Conservation (phyloP, 2,797 vertebrate species). For the Microcaecilia unicolor region DNA sequence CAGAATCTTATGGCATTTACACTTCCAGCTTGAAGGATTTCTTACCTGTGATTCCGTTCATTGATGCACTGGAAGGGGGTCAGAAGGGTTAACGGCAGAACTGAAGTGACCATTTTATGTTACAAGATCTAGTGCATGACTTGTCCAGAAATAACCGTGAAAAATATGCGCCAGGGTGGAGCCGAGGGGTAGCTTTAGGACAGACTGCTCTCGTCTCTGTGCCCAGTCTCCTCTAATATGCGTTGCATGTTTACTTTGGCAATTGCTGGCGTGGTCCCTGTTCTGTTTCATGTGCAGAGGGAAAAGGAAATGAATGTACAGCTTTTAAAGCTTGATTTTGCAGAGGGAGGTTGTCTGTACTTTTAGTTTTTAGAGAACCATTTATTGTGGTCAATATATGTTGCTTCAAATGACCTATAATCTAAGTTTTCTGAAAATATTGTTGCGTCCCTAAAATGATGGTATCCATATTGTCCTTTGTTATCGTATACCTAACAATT, state of each 20-base stretch:
- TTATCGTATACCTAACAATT: conserved; percentile 1
- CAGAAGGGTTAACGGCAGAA: neutral
- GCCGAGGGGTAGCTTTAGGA: neutral
- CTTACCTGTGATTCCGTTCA: no score
- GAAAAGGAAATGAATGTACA: conserved; percentile 16
- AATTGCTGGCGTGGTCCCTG: neutral
- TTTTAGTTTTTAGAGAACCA: conserved; percentile 12
- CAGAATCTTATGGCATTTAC: no score
- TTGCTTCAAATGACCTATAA: conserved; percentile 9
- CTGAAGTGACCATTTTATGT: fast-evolving
- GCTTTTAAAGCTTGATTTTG: conserved; percentile 24
- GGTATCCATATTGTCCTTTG: conserved; percentile 3
- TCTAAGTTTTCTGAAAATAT: conserved; percentile 1
- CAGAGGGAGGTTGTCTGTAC: conserved; percentile 25
- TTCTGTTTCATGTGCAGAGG: conserved; percentile 16
- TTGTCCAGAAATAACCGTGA: neutral
- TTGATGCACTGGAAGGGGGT: no score
- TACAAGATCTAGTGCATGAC: neutral
- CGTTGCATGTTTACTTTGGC: neutral
- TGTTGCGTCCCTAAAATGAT: conserved; percentile 13
- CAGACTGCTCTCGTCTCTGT: neutral
- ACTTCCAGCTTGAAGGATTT: no score
- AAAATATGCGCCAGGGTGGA: fast-evolving
- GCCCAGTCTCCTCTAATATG: neutral
- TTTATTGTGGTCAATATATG: conserved; percentile 11